Percentiles rank a stretch among this genome's conserved stretches.
These are phyloP conservation scores for Manacus vitellinus DNA, from an alignment of 2,113 vertebrate species.

Conservation along the genomic window DNA sequence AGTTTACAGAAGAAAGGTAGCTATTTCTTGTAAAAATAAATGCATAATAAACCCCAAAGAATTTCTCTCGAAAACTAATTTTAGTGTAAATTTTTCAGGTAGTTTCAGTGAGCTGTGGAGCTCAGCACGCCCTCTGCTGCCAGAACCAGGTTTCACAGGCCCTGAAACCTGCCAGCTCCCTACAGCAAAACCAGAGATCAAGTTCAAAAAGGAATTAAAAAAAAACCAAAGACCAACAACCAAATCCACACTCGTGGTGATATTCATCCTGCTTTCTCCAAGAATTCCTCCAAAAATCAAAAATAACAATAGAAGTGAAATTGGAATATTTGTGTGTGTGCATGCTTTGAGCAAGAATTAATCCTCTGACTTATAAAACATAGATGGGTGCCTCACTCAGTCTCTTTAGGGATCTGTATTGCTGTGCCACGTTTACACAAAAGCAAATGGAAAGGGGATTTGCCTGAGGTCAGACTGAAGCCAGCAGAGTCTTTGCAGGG, in stretches of 20 bases:
- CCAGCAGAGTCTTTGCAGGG: background rate
- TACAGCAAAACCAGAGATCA: background rate
- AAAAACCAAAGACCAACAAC: too few relatives aligned
- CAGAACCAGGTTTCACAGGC: background rate
- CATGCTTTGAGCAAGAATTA: background rate
- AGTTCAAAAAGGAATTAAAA: background rate
- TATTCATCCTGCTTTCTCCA: background rate
- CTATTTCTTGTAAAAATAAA: background rate
- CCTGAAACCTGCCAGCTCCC: background rate
- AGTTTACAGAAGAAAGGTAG: background rate
- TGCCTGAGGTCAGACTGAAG: background rate
- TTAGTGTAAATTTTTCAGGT: background rate
- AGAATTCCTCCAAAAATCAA: background rate
- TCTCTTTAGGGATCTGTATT: background rate
- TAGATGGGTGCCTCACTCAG: background rate
- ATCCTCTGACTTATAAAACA: background rate
- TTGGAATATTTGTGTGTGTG: background rate
- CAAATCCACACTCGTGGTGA: background rate
- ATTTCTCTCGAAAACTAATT: background rate
- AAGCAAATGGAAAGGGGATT: background rate
- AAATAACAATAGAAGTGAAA: background rate
- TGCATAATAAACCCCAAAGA: background rate
- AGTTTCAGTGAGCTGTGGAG: background rate
- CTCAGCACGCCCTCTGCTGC: background rate
- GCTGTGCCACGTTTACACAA: background rate